phyloP scores from a whole-genome alignment of 2,113 vertebrate genomes.

The Syngnathoides biaculeatus region DNA sequence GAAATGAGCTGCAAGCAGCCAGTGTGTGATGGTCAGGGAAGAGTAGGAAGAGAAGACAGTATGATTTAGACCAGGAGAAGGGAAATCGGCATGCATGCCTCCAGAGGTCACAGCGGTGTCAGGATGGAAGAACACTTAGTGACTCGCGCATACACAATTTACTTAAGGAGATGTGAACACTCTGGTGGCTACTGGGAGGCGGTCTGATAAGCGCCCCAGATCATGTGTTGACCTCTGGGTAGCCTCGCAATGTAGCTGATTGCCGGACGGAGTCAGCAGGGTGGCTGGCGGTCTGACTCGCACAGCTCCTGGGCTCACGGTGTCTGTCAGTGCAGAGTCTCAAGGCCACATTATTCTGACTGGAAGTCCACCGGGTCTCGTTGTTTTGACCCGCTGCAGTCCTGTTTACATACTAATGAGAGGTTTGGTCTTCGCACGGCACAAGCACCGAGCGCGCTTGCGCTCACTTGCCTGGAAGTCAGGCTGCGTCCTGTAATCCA shows the following conservation, averaged over 20 bases:
- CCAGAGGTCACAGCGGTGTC: constrained; percentile 49
- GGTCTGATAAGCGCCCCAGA: constrained; percentile 58
- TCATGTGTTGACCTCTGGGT: constrained; percentile 53
- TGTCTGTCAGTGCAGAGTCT: constrained; percentile 60
- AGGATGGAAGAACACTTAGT: constrained; percentile 48
- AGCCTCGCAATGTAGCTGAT: constrained; percentile 52
- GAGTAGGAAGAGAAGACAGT: constrained; percentile 3
- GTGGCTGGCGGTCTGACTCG: constrained; percentile 53
- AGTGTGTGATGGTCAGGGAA: constrained; percentile 1
- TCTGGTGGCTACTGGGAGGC: constrained; percentile 51
- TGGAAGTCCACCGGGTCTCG: constrained; percentile 54
- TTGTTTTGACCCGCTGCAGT: constrained; percentile 58
- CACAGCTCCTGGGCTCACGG: constrained; percentile 43
- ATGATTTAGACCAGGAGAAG: constrained; percentile 6
- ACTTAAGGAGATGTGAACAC: constrained; percentile 64
- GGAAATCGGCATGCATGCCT: constrained; percentile 31
- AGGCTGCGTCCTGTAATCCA: constrained; percentile 27
- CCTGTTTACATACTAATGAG: constrained; percentile 68
- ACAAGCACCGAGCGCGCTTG: constrained; percentile 19
- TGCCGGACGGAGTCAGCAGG: constrained; percentile 56
- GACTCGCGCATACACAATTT: constrained; percentile 57
- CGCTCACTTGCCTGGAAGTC: constrained; percentile 18
- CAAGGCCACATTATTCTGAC: constrained; percentile 58
- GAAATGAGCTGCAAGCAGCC: constrained; percentile 36
- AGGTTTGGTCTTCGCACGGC: constrained; percentile 34